Conservation (phyloP, 2,797 vertebrate genomes). For the Enteromius argenteus region DNA sequence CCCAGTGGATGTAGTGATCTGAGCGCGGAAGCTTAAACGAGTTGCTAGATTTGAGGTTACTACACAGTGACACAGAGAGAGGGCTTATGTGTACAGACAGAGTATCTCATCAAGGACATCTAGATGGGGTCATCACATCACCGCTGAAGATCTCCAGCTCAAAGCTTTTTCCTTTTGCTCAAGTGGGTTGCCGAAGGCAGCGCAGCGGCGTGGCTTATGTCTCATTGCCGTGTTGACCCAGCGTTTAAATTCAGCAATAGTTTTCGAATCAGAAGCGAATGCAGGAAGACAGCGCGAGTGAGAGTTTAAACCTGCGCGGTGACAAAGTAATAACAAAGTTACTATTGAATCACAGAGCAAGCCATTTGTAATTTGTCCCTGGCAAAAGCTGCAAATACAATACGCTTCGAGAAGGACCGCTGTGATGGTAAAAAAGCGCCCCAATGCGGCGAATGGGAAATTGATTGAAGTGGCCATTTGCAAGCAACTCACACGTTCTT, state of each 20-base stretch:
- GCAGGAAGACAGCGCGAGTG: not conserved
- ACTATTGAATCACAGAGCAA: conserved; percentile 45
- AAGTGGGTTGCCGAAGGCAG: conserved; percentile 33
- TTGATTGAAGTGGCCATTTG: conserved; percentile 51
- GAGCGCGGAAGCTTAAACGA: conserved; percentile 51
- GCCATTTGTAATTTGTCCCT: conserved; percentile 33
- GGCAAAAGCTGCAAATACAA: conserved; percentile 37
- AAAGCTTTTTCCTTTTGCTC: conserved; percentile 43
- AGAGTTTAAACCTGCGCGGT: conserved; percentile 13
- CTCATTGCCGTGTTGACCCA: conserved; percentile 19
- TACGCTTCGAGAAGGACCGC: not conserved
- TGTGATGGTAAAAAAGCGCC: conserved; percentile 19
- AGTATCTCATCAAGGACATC: conserved; percentile 49
- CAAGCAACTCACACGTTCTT: conserved; percentile 40
- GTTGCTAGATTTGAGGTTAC: conserved; percentile 53
- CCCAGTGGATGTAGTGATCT: conserved; percentile 46
- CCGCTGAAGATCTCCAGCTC: conserved; percentile 21
- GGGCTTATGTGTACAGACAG: conserved; percentile 50
- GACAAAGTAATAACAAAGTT: conserved; percentile 42
- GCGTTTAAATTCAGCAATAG: conserved; percentile 27
- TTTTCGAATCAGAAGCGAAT: conserved; percentile 28
- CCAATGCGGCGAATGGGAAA: conserved; percentile 38
- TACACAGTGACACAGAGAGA: conserved; percentile 38
- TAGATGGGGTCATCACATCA: conserved; percentile 51
- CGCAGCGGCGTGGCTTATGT: conserved; percentile 2